Conservation (phyloP, 2,113 vertebrate species). For the Mixornis gularis region DNA sequence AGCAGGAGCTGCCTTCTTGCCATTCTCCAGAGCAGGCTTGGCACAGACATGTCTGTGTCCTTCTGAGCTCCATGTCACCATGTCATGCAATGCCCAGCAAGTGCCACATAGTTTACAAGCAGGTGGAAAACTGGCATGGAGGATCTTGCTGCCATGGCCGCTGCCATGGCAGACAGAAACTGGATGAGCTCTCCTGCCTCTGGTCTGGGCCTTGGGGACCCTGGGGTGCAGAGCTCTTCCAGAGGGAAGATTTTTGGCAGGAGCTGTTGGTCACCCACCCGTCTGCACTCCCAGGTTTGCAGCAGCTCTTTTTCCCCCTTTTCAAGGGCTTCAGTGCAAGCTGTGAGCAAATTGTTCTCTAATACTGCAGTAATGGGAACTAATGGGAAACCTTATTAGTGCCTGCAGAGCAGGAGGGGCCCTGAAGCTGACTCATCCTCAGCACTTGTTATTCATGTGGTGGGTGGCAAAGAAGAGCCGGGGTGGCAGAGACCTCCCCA, state of each 20-base stretch:
- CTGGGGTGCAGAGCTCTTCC: fast-evolving
- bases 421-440: constrained; percentile 4
- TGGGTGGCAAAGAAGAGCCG: background rate
- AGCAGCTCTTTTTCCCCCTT: background rate
- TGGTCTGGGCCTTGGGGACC: background rate
- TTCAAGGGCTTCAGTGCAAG: background rate
- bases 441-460: background rate
- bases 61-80: background rate
- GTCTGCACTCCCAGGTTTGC: fast-evolving
- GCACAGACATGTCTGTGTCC: background rate
- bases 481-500: background rate
- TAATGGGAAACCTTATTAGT: background rate
- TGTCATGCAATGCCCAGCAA: background rate
- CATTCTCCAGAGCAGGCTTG: background rate
- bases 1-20: background rate
- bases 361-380: background rate
- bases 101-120: background rate
- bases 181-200: background rate
- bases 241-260: background rate
- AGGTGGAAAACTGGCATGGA: background rate
- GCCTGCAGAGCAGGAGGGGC: constrained; percentile 21
- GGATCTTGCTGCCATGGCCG: background rate
- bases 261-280: fast-evolving
- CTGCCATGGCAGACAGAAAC: background rate
- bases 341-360: background rate